phyloP scores from a whole-genome alignment of 2,888 invertebrate species.

The Meganola albula region DNA sequence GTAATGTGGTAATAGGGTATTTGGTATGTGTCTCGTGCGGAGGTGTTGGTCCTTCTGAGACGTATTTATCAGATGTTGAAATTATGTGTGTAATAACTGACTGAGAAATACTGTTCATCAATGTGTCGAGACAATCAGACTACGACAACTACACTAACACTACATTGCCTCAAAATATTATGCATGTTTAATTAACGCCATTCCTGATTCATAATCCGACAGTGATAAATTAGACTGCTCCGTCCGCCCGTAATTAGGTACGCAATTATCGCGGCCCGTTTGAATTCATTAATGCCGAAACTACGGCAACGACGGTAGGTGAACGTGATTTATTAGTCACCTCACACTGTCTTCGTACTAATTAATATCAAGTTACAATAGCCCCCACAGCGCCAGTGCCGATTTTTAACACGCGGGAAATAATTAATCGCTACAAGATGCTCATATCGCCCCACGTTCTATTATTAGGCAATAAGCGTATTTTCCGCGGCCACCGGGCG shows the following conservation, averaged over 20 bases:
- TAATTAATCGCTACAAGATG: conserved; percentile 62
- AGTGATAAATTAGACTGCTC: conserved; percentile 71
- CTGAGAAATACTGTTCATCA: no score
- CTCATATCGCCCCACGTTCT: conserved; percentile 51
- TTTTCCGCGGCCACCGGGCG: conserved; percentile 52
- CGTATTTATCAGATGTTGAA: no score
- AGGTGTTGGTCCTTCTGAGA: no score
- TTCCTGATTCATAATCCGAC: conserved; percentile 76
- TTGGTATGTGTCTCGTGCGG: no score
- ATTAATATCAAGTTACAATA: conserved; percentile 62
- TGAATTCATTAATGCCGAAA: conserved; percentile 72
- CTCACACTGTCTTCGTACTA: conserved; percentile 55
- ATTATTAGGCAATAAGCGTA: conserved; percentile 71
- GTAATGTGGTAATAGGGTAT: no score
- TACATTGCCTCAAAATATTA: conserved; percentile 59
- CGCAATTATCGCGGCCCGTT: conserved; percentile 73
- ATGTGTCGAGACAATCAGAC: not conserved
- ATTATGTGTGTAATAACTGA: no score
- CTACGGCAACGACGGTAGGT: conserved; percentile 43
- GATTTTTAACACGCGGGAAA: conserved; percentile 45
- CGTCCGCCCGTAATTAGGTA: conserved; percentile 70
- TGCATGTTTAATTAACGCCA: conserved; percentile 72
- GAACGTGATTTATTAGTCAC: conserved; percentile 65
- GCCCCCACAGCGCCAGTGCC: conserved; percentile 23
- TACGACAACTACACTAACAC: conserved; percentile 28